phyloP scores from a whole-genome alignment of 2,113 vertebrate genomes.

The Carassius auratus region DNA sequence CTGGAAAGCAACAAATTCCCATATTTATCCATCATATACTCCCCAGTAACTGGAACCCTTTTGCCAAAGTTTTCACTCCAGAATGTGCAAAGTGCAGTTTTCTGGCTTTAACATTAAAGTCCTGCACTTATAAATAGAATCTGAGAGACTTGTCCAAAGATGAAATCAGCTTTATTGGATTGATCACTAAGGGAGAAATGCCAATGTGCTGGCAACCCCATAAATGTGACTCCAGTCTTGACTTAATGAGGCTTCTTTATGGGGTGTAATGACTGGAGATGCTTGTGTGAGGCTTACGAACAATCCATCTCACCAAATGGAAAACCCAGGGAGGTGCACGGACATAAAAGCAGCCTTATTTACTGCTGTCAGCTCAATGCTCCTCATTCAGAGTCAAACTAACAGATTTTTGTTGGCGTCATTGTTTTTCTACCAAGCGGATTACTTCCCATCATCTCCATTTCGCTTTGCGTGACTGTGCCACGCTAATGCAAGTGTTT shows the following conservation, averaged over 20 bases:
- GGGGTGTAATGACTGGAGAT: slow-evolving; percentile 64
- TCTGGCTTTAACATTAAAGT: not conserved
- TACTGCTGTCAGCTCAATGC: slow-evolving; percentile 25
- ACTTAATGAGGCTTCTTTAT: slow-evolving; percentile 71
- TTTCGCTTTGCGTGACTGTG: not conserved
- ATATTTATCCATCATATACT: not conserved
- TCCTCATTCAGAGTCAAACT: slow-evolving; percentile 8
- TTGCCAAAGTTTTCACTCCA: not conserved
- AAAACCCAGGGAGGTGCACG: slow-evolving; percentile 62
- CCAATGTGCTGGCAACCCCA: slow-evolving; percentile 63
- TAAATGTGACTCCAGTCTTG: slow-evolving; percentile 66
- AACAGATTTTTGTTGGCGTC: not conserved
- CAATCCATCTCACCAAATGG: slow-evolving; percentile 62
- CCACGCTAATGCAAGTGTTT: not conserved
- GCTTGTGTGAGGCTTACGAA: slow-evolving; percentile 64
- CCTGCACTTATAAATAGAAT: slow-evolving; percentile 48
- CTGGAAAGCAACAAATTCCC: not conserved
- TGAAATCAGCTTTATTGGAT: slow-evolving; percentile 68
- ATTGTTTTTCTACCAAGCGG: not conserved
- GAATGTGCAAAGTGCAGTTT: slow-evolving; percentile 4
- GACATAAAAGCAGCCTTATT: slow-evolving; percentile 51
- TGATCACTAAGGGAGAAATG: slow-evolving; percentile 73
- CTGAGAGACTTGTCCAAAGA: slow-evolving; percentile 57
- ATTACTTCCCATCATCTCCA: not conserved
- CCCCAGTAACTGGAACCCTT: not conserved